Conservation (phyloP, 92 coral and sea anemone species). For the Micromussa lordhowensis region DNA sequence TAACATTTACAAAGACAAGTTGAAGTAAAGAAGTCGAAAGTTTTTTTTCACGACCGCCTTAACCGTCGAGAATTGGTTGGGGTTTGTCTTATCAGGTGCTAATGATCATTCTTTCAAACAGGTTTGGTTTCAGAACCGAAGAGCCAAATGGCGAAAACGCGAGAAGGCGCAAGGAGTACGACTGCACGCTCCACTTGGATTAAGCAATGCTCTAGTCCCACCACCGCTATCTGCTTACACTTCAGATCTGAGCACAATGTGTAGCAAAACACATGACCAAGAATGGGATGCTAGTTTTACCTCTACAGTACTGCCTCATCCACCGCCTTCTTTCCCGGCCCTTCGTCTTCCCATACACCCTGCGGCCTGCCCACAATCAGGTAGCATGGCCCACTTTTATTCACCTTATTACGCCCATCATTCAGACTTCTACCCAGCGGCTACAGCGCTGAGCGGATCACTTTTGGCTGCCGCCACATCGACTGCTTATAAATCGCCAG, state of each 20-base stretch:
- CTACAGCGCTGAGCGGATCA: constrained; percentile 49
- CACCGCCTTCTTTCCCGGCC: constrained; percentile 73
- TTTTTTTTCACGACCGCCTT: not conserved
- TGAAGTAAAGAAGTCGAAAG: not conserved
- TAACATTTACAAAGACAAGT: constrained; percentile 12
- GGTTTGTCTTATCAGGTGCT: not conserved
- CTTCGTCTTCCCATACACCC: constrained; percentile 87
- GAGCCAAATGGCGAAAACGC: constrained; percentile 93
- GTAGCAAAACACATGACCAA: constrained; percentile 61
- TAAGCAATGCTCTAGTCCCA: constrained; percentile 76
- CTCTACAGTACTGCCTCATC: constrained; percentile 36
- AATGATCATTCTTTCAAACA: constrained; percentile 13
- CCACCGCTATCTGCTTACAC: constrained; percentile 80
- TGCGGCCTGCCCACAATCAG: constrained; percentile 38
- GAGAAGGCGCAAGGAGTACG: constrained; percentile 93
- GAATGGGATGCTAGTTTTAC: constrained; percentile 62
- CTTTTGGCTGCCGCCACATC: constrained; percentile 56
- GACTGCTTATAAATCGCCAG: constrained; percentile 61
- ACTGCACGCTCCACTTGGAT: constrained; percentile 91
- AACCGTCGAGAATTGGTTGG: not conserved
- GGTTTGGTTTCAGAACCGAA: constrained; percentile 95
- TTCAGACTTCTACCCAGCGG: constrained; percentile 47
- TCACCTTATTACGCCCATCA: constrained; percentile 44
- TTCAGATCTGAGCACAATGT: constrained; percentile 40
- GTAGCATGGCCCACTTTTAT: constrained; percentile 55